Base-by-base conservation (phyloP, 2,888 invertebrate genomes). In the Tiliacea aurago region DNA sequence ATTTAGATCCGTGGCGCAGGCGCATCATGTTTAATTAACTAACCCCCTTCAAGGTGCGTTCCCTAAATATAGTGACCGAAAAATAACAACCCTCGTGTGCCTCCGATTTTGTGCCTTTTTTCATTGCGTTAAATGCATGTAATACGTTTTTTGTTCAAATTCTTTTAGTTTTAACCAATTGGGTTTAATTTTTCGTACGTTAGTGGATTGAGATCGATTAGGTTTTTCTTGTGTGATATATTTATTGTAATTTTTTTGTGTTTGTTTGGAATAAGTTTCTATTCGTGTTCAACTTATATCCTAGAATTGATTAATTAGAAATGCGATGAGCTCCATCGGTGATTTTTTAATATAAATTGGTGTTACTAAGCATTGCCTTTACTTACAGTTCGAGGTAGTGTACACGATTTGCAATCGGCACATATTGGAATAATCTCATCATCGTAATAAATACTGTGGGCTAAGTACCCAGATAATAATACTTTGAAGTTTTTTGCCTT, bases 11-110 rank as follows among this genome's bases (percentile, higher is more conserved):
- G 71, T 88, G 88, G 86, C 88, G 84, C 86, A 87, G 83, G 83
- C 87, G 87, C 90, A 93, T 92, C 91, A 90, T 86, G 91, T 91
- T 93, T 92, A 94, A 94, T 94, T 94, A 93, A 91, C 90, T 87
- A 89, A 92, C 90, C 90, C 90, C 91, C 90, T 91, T 91, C 91
- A 93, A 93, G 93, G 90, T 92, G 91, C 90, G 87, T 88, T 88
- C 81, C 85, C 85, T 91, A 93, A 93, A 90, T 91, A 92, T 92
- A 92, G 92, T 91, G 92, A 92, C 93, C 91, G 93, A 93, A 90
- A 93, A 94, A 94, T 94, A 92, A 93, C 91, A 90, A 92, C 88
- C 90, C 89, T 91, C 90, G 83, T 86, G 86, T 91, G 91, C 90
- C 90, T 88, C 88, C 88, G 89, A 90, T 91, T 90, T 87, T 84